Percentiles rank a stretch among this genome's conserved stretches.
These are phyloP conservation scores for Drosophila kambysellisi DNA, from an alignment of 2,888 invertebrate species.

Conservation along the genomic window DNA sequence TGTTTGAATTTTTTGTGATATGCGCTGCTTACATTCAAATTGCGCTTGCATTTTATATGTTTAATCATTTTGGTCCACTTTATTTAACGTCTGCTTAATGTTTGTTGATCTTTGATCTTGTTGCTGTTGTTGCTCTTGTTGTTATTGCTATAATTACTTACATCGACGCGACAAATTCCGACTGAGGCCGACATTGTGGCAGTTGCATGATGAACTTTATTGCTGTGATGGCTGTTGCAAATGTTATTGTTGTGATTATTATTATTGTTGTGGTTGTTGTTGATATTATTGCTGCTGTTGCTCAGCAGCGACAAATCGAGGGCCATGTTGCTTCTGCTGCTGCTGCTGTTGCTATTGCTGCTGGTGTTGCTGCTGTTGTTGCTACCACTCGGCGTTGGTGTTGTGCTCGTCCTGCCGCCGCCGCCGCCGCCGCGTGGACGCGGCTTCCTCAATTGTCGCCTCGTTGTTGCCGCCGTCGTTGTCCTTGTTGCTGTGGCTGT, in stretches of 20 bases:
- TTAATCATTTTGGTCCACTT: neutral
- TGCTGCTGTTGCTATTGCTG: constrained; percentile 23
- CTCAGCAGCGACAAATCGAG: constrained; percentile 76
- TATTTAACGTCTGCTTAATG: neutral
- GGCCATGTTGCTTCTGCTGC: constrained; percentile 75
- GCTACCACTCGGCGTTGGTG: constrained; percentile 53
- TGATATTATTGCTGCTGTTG: constrained; percentile 37
- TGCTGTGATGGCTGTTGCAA: constrained; percentile 20
- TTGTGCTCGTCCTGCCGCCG: constrained; percentile 35
- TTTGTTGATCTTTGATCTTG: constrained; percentile 1
- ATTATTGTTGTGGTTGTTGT: constrained; percentile 31
- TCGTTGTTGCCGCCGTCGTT: constrained; percentile 28
- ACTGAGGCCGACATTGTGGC: constrained; percentile 67
- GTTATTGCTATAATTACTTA: constrained; percentile 66
- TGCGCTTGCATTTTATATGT: neutral
- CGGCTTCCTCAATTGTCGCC: constrained; percentile 44
- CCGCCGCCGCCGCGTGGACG: constrained; percentile 24
- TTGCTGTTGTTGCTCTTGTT: constrained; percentile 6
- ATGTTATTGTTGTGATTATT: constrained; percentile 15
- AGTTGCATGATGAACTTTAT: constrained; percentile 37
- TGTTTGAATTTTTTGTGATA: neutral
- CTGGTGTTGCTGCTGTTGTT: constrained; percentile 25
- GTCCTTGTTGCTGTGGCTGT: constrained; percentile 5
- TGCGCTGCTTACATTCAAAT: neutral
- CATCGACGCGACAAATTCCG: constrained; percentile 82